phyloP scores from a whole-genome alignment of 2,797 vertebrate species.

The Echeneis naucrates region DNA sequence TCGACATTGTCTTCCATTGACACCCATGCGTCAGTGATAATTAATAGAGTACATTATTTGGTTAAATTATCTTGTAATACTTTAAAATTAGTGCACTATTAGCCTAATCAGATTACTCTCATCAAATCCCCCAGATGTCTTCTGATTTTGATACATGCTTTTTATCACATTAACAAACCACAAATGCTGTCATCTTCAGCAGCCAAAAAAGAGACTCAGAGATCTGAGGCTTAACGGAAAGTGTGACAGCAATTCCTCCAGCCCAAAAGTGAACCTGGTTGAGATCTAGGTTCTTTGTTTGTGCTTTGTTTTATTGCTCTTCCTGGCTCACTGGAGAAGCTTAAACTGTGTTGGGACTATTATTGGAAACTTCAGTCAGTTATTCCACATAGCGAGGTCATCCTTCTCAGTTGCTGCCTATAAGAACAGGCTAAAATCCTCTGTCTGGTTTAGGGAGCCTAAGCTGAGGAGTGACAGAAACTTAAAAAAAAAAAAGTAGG shows the following conservation, averaged over 20 bases:
- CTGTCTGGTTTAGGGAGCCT: conserved; percentile 41
- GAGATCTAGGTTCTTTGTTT: conserved; percentile 37
- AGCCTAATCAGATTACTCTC: conserved; percentile 47
- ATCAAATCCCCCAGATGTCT: conserved; percentile 48
- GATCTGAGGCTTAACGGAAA: conserved; percentile 43
- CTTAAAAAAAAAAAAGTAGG: conserved; percentile 39
- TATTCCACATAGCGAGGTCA: conserved; percentile 66
- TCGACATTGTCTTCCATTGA: conserved; percentile 28
- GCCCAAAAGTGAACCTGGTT: conserved; percentile 29
- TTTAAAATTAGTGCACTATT: conserved; percentile 52
- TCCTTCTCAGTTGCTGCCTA: conserved; percentile 44
- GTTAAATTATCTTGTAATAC: conserved; percentile 39
- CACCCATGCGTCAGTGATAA: conserved; percentile 15
- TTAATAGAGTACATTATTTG: conserved; percentile 30
- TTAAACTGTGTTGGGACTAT: conserved; percentile 50
- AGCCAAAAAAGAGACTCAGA: conserved; percentile 9
- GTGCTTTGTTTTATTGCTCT: conserved; percentile 57
- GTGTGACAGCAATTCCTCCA: conserved; percentile 47
- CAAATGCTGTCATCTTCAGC: conserved; percentile 20
- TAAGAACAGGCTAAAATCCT: conserved; percentile 54
- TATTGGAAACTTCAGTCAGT: conserved; percentile 61
- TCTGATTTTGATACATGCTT: conserved; percentile 40
- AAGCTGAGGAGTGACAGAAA: conserved; percentile 16
- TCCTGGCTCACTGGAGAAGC: conserved; percentile 30
- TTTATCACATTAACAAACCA: conserved; percentile 34